phyloP scores from a whole-genome alignment of 35 echinoderm and acorn worm species.

The Ophioderma brevispina region DNA sequence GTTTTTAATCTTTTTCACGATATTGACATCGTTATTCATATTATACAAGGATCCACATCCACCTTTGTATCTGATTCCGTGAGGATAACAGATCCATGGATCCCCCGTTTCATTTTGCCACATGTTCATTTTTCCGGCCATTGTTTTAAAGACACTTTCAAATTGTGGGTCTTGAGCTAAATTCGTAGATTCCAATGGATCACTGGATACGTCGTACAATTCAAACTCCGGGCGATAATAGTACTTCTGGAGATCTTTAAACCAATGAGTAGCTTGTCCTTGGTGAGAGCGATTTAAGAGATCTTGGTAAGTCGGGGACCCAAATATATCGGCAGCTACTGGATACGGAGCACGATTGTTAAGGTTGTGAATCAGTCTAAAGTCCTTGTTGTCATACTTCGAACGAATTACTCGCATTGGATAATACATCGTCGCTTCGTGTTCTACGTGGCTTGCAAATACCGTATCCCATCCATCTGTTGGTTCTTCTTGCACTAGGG shows the following conservation, averaged over 20 bases:
- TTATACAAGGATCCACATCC: neutral
- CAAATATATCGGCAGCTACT: constrained; percentile 69
- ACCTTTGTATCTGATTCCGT: constrained; percentile 40
- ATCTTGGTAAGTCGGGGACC: constrained; percentile 69
- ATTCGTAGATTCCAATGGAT: constrained; percentile 76
- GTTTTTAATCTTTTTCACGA: constrained; percentile 61
- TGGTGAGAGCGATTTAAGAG: constrained; percentile 74
- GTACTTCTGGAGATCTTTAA: constrained; percentile 86
- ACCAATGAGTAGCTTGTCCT: constrained; percentile 84
- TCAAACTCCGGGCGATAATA: constrained; percentile 93
- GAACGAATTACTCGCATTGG: constrained; percentile 77
- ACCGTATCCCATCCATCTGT: constrained; percentile 33
- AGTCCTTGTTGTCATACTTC: neutral
- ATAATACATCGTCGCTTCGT: constrained; percentile 90
- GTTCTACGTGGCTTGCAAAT: constrained; percentile 74
- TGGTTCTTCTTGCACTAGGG: constrained; percentile 66
- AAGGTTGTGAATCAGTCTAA: constrained; percentile 83
- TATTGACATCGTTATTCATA: no score
- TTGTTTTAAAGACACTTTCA: constrained; percentile 39
- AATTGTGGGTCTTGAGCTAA: constrained; percentile 51
- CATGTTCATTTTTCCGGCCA: constrained; percentile 52
- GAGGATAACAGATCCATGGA: constrained; percentile 80
- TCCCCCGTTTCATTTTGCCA: constrained; percentile 77
- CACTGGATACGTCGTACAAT: constrained; percentile 75
- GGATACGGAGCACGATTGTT: constrained; percentile 69